phyloP scores from a whole-genome alignment of 2,888 invertebrate species.

The Lamellibrachia columna region DNA sequence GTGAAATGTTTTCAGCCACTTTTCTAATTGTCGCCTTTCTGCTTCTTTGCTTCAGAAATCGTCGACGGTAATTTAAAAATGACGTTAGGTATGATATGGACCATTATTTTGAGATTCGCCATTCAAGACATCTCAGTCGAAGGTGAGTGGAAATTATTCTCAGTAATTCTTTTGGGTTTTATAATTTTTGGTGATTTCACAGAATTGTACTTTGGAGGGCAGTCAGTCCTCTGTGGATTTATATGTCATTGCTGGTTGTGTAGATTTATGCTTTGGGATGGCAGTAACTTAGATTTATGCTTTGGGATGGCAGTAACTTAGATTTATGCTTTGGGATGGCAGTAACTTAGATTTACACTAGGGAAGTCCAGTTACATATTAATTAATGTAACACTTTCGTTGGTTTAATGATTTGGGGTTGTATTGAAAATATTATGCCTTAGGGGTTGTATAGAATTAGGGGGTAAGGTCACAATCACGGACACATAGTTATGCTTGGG shows the following conservation, averaged over 20 bases:
- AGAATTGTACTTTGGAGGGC: background rate
- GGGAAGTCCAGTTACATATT: background rate
- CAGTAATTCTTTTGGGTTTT: background rate
- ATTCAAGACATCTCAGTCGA: conserved; percentile 99
- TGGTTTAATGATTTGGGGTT: background rate
- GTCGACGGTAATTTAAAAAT: conserved; percentile 99
- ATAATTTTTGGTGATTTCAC: background rate
- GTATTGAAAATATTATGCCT: background rate
- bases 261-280: background rate
- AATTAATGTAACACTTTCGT: background rate
- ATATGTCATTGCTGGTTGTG: background rate
- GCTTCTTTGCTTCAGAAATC: conserved; percentile 81
- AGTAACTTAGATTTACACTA: background rate
- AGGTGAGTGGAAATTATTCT: conserved; percentile 61
- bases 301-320: background rate
- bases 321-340: background rate
- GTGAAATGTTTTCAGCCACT: background rate
- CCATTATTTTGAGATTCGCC: conserved; percentile 98
- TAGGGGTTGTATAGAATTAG: no score
- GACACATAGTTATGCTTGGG: background rate
- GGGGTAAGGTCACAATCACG: background rate
- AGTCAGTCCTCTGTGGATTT: background rate
- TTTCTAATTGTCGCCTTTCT: background rate
- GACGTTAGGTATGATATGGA: conserved; percentile 99
- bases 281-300: background rate